phyloP scores from a whole-genome alignment of 2,797 vertebrate genomes.

The Pachyuromys duprasi region DNA sequence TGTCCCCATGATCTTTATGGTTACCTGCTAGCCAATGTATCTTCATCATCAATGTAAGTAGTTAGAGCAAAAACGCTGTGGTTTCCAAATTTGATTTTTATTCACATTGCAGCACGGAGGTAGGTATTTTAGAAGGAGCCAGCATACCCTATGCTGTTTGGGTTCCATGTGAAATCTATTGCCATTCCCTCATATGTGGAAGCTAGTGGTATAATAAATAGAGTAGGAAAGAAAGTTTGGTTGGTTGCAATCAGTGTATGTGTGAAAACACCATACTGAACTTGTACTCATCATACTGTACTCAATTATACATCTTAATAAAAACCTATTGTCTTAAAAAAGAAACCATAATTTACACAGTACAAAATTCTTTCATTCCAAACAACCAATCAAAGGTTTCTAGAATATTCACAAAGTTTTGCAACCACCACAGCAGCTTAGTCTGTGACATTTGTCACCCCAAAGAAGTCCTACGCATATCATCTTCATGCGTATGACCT shows the following conservation, averaged over 20 bases:
- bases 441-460: background rate
- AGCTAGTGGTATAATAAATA: background rate
- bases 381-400: background rate
- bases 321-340: background rate
- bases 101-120: constrained; percentile 24
- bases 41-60: background rate
- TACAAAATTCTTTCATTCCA: background rate
- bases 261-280: background rate
- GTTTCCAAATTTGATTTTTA: constrained; percentile 65
- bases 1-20: fast-evolving
- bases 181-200: background rate
- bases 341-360: background rate
- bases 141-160: constrained; percentile 50
- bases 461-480: background rate
- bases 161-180: constrained; percentile 52
- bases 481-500: background rate
- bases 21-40: background rate
- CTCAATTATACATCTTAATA: background rate
- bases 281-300: too few species aligned
- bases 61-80: constrained; percentile 40
- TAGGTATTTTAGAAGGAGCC: constrained; percentile 69
- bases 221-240: background rate
- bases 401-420: background rate
- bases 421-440: background rate
- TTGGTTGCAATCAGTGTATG: background rate